Percentiles rank a stretch among this genome's conserved stretches.
Conservation (phyloP, 2,888 invertebrate species). For the Boloria euphrosyne region DNA sequence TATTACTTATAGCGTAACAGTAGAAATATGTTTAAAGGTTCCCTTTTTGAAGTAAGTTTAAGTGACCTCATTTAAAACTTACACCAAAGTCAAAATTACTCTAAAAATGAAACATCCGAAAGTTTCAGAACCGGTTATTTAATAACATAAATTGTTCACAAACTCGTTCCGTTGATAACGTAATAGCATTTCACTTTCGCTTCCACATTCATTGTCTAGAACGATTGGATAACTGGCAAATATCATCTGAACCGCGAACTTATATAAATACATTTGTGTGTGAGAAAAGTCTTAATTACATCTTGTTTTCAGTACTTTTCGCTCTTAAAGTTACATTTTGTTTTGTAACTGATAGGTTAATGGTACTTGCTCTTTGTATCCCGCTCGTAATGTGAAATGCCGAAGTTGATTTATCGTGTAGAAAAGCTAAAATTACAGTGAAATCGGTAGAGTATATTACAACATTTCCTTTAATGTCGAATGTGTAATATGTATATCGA, state of each 20-base stretch:
- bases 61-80: neutral
- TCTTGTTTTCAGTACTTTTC: conserved; percentile 60
- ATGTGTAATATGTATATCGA: too few species aligned
- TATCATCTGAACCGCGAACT: conserved; percentile 65
- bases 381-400: conserved; percentile 44
- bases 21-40: too few species aligned
- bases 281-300: conserved; percentile 73
- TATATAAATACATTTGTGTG: conserved; percentile 66
- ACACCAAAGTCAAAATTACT: neutral
- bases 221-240: conserved; percentile 75
- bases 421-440: too few species aligned
- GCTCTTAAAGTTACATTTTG: conserved; percentile 35
- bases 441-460: too few species aligned
- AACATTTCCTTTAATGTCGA: too few species aligned
- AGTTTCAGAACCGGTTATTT: conserved; percentile 39
- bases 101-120: conserved; percentile 26
- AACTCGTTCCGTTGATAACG: conserved; percentile 59
- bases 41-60: neutral
- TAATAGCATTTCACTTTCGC: conserved; percentile 78
- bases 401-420: too few species aligned
- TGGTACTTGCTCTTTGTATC: neutral
- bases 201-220: conserved; percentile 77
- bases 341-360: conserved; percentile 13
- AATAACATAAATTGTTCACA: conserved; percentile 39
- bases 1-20: too few species aligned